Percentiles rank a stretch among this genome's conserved stretches.
phyloP scores from a whole-genome alignment of 2,888 invertebrate genomes.

The Synanthedon formicaeformis region DNA sequence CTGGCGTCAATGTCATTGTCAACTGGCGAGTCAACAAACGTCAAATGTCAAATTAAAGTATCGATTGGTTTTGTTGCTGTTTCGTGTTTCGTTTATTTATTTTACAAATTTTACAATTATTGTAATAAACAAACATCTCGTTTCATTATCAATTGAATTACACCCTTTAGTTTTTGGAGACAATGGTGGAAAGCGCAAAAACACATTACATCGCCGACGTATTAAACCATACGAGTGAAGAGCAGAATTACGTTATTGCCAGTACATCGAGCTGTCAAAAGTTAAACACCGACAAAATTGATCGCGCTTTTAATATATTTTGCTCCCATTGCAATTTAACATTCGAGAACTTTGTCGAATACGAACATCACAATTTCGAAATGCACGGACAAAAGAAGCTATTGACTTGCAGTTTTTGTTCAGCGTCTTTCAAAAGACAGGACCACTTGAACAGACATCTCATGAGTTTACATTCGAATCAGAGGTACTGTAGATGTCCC shows the following conservation, averaged over 20 bases:
- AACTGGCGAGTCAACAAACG: no score
- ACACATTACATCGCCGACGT: not conserved
- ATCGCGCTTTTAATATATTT: not conserved
- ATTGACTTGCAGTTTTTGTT: conserved; percentile 23
- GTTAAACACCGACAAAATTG: not conserved
- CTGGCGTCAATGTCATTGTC: no score
- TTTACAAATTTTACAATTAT: no score
- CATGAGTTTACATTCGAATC: conserved; percentile 23
- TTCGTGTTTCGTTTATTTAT: no score
- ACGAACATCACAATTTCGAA: conserved; percentile 27
- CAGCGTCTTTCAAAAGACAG: conserved; percentile 24
- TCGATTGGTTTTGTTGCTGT: no score
- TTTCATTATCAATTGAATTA: no score
- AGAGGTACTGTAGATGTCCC: conserved; percentile 23
- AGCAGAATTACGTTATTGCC: no score
- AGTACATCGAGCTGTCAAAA: no score
- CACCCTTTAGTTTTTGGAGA: no score
- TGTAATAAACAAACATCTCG: no score
- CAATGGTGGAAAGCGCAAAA: not conserved
- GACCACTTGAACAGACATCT: conserved; percentile 39
- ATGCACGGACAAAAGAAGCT: conserved; percentile 22
- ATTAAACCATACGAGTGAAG: no score
- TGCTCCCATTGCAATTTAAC: conserved; percentile 23
- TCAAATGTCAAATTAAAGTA: no score
- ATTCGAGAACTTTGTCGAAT: conserved; percentile 21